Evolutionary conservation across 1,140 invertebrate genomes (phyloP), one percentile per base, ranked within the genome.

Genomic region (Coptotermes formosanus): DNA sequence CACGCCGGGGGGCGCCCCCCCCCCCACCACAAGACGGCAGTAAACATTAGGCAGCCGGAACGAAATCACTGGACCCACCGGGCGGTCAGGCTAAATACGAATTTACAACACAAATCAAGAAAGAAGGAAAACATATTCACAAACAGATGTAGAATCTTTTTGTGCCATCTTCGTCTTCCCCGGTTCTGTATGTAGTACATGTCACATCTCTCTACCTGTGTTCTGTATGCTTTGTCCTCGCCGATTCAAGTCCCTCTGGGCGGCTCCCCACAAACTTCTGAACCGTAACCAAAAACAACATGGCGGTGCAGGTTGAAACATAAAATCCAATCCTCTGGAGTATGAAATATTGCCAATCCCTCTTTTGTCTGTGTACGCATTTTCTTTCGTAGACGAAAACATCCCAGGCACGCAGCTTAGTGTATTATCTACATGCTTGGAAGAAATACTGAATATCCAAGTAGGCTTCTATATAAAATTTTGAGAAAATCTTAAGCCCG

Each of bases 211-310:
- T 75, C 64, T 75, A 30, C 64, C 64, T 75, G 25, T 75, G n/a
- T 30, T 44, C 82, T 83, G 82, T 83, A 12, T 43, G 82, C 82
- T 83, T 83, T 83, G 43, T 52, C 82, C 25, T 83, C 48, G 82
- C 82, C 48, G 82, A 43, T 19, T 12, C 38, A 75, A 75, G 82
- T 83, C 82, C 48, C 82, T 30, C 82, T 45, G 82, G 48, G 8
- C 43, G 82, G 32, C 43, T 43, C 32, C 43, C 82, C 82, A 32
- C 82, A 83, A 83, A 83, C 82, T 43, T 83, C 25, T 83, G 82
- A 52, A 83, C 82, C 82, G 82, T 83, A 83, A 83, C 82, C 82
- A 83, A 83, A 75, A 75, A 75, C 64, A 75, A 75, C 64, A 75
- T 75, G 64, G 64, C 64, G 64, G 64, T 4, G 64, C 25, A 75